These are phyloP conservation scores for Festucalex cinctus DNA, from an alignment of 2,113 vertebrate species.

Conservation along the genomic window DNA sequence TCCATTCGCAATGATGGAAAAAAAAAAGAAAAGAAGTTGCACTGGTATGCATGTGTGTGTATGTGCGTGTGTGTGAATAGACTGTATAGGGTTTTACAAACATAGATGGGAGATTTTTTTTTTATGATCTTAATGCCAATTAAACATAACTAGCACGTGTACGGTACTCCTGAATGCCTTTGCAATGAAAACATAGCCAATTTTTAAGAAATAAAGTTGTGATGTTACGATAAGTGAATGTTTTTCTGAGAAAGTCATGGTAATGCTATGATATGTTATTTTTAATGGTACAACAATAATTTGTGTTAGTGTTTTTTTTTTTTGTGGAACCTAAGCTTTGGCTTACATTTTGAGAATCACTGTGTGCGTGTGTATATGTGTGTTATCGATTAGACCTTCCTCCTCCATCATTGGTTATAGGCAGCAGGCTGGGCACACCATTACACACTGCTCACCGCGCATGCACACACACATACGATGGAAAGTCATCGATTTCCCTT, in stretches of 20 bases:
- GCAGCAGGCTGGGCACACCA: slow-evolving; percentile 29
- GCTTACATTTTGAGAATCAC: background rate
- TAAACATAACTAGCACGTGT: background rate
- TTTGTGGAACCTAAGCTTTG: background rate
- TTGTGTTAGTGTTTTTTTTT: background rate
- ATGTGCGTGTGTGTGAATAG: background rate
- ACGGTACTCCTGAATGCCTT: background rate
- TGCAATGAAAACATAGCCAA: background rate
- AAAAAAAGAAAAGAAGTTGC: slow-evolving; percentile 47
- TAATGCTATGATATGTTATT: too few species aligned
- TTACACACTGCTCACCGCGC: slow-evolving; percentile 38
- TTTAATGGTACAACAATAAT: too few species aligned
- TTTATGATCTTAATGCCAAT: background rate
- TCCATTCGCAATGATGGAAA: slow-evolving; percentile 66
- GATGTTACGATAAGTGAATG: too few species aligned
- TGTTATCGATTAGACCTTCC: slow-evolving; percentile 43
- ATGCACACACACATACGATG: slow-evolving; percentile 14
- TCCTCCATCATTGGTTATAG: slow-evolving; percentile 56
- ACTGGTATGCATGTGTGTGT: slow-evolving; percentile 41
- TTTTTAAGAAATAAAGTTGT: background rate
- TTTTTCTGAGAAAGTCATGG: too few species aligned
- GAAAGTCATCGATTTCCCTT: background rate
- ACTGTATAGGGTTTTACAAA: background rate
- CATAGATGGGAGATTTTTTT: background rate
- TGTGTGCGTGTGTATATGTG: slow-evolving; percentile 9